Evolutionary conservation across 2,113 vertebrate species (phyloP).

Genomic region (Sus scrofa): DNA sequence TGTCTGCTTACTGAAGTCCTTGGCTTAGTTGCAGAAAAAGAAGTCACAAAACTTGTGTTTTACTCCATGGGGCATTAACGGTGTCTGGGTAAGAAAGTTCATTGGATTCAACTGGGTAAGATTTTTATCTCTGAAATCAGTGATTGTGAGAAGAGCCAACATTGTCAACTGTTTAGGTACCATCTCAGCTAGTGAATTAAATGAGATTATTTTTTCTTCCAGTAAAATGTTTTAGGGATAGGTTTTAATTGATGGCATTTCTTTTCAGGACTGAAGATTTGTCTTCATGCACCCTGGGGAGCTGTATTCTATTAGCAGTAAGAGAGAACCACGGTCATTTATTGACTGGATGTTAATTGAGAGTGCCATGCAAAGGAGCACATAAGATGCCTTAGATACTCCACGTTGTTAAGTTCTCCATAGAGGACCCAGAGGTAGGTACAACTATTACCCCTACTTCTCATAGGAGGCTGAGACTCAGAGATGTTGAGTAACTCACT

Average conservation of each 20-base stretch:
- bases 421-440: conserved; percentile 43
- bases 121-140: conserved; percentile 33
- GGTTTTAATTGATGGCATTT: conserved; percentile 59
- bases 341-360: background rate
- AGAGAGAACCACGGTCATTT: background rate
- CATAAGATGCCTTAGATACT: background rate
- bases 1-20: background rate
- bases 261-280: conserved; percentile 63
- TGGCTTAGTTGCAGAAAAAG: background rate
- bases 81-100: background rate
- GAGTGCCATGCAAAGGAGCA: background rate
- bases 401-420: background rate
- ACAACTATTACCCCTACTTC: background rate
- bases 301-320: conserved; percentile 31
- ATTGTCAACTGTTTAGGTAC: background rate
- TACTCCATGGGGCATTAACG: background rate
- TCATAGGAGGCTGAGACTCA: background rate
- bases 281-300: conserved; percentile 6
- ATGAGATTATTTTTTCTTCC: background rate
- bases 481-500: background rate
- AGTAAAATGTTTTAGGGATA: conserved; percentile 42
- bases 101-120: background rate
- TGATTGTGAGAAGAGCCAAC: background rate
- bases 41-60: background rate
- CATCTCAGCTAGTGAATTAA: background rate